phyloP scores from a whole-genome alignment of 1,140 invertebrate species.

The Lamellibrachia luymesi region DNA sequence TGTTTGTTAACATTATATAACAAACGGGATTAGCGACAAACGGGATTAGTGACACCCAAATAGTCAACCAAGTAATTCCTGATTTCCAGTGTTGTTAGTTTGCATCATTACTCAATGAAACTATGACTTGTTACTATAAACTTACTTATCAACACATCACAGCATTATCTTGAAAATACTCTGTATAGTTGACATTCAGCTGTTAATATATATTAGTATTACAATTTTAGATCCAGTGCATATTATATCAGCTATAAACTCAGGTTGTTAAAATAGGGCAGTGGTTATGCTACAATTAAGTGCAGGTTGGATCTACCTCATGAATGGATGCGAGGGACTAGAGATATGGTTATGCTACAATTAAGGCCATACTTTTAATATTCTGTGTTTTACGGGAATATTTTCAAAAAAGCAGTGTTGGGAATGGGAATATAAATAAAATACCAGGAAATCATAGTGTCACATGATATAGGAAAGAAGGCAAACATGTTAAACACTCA shows the following conservation, averaged over 20 bases:
- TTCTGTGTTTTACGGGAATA: too few species aligned
- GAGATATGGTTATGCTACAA: not conserved
- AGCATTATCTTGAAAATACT: not conserved
- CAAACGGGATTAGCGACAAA: not conserved
- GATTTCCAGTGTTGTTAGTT: not conserved
- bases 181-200: not conserved
- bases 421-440: too few species aligned
- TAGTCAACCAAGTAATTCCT: not conserved
- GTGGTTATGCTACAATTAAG: not conserved
- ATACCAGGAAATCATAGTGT: too few species aligned
- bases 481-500: too few species aligned
- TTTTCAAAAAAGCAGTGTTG: too few species aligned
- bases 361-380: not conserved
- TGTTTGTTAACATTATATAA: not conserved
- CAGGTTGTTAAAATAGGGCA: not conserved
- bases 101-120: not conserved
- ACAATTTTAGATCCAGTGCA: not conserved
- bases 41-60: not conserved
- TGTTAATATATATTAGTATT: not conserved
- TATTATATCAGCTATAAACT: not conserved
- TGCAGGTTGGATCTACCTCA: not conserved
- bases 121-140: not conserved
- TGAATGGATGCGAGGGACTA: not conserved
- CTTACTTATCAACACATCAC: not conserved
- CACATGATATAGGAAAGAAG: too few species aligned